Evolutionary conservation across 2,888 invertebrate genomes (phyloP).

Genomic region (Apodemia duryi): DNA sequence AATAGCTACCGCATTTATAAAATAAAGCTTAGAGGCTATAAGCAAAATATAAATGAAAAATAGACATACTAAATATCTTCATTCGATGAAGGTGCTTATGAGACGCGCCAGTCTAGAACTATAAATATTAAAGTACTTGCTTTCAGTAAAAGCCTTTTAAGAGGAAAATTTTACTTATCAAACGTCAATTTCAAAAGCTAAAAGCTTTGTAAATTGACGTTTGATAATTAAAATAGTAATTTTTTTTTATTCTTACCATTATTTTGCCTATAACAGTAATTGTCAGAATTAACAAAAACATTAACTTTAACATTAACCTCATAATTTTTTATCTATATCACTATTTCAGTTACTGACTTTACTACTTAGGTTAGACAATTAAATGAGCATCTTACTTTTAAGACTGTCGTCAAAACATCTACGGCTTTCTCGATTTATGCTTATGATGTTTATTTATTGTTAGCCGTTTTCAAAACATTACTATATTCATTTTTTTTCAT

Average conservation of each 20-base stretch:
- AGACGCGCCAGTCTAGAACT: background rate
- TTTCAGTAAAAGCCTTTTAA: slow-evolving; percentile 2
- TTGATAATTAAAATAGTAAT: no score
- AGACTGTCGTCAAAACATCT: no score
- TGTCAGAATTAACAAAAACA: background rate
- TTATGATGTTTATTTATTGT: no score
- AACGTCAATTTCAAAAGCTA: slow-evolving; percentile 6
- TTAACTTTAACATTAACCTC: background rate
- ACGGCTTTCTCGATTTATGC: no score
- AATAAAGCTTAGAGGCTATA: background rate
- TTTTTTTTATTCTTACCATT: no score
- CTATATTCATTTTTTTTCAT: no score
- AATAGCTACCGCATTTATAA: background rate
- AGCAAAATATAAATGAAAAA: background rate
- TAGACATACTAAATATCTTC: background rate
- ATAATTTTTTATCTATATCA: no score
- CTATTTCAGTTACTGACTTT: no score
- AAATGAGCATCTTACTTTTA: no score
- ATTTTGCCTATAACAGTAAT: background rate
- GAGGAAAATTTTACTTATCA: background rate
- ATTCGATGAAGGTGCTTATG: background rate
- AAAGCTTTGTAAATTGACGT: background rate
- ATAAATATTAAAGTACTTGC: background rate
- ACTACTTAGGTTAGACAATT: no score
- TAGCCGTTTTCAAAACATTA: no score